Evolutionary conservation across 1,140 invertebrate species (phyloP).

Genomic region (Zaprionus davidi): DNA sequence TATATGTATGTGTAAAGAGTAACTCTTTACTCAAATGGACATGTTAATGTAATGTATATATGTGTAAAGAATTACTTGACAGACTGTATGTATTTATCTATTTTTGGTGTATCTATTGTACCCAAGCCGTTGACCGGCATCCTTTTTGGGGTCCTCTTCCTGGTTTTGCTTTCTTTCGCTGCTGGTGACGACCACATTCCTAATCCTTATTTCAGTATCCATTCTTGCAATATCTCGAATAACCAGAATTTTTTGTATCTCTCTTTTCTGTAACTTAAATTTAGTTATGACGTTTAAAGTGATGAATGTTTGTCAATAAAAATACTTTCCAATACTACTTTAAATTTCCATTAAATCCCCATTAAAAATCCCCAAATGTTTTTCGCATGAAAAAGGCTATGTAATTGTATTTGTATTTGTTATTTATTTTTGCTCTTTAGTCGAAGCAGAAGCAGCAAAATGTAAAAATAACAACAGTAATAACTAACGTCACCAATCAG

Average conservation of each 20-base stretch:
- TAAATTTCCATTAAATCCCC: not conserved
- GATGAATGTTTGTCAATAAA: not conserved
- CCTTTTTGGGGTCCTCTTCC: not conserved
- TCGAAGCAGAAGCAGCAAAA: not conserved
- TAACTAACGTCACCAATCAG: constrained; percentile 34
- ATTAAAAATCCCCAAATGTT: too few relatives aligned
- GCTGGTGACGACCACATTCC: not conserved
- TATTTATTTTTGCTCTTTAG: constrained; percentile 18
- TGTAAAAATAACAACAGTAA: constrained; percentile 22
- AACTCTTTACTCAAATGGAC: too few relatives aligned
- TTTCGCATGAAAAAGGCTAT: not conserved
- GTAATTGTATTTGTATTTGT: not conserved
- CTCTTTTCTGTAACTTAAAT: not conserved
- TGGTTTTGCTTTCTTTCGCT: not conserved
- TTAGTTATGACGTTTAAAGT: not conserved
- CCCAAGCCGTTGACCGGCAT: not conserved
- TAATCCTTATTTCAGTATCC: not conserved
- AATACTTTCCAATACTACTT: not conserved
- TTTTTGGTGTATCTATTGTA: not conserved
- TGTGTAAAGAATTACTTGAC: too few relatives aligned
- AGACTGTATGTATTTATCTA: not conserved
- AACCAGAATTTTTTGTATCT: not conserved
- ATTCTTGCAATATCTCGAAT: not conserved
- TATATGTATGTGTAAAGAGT: too few relatives aligned
- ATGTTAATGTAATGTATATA: too few relatives aligned